Evolutionary conservation across 2,888 invertebrate species (phyloP).

Genomic region (Acanthosoma haemorrhoidale): DNA sequence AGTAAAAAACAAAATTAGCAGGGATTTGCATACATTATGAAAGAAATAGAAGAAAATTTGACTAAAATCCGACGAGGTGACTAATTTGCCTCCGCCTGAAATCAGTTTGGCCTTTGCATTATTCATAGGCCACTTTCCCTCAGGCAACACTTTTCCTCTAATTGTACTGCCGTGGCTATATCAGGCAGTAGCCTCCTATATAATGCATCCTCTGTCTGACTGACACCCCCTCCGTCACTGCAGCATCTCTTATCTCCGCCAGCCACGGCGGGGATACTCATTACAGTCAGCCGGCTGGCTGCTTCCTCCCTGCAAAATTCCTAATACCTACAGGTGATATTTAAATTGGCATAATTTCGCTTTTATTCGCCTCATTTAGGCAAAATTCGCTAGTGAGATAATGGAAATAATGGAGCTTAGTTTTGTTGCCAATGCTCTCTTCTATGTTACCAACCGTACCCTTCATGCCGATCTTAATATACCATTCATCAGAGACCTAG

Average conservation of each 20-base stretch:
- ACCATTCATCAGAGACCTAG: too few relatives aligned
- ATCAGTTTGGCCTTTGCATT: not conserved
- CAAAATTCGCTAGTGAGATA: too few relatives aligned
- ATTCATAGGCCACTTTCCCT: not conserved
- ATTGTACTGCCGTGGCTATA: not conserved
- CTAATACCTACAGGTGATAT: not conserved
- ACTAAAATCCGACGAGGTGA: not conserved
- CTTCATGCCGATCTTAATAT: too few relatives aligned
- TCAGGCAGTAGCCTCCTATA: not conserved
- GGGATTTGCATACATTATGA: not conserved
- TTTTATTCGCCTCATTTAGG: too few relatives aligned
- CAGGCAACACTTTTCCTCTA: not conserved
- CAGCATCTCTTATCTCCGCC: not conserved
- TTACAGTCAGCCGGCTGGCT: not conserved
- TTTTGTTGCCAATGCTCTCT: too few relatives aligned
- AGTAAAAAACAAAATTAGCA: too few relatives aligned
- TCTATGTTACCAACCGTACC: too few relatives aligned
- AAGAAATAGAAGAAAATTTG: not conserved
- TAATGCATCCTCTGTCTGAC: conserved; percentile 13
- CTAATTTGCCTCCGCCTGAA: conserved; percentile 6
- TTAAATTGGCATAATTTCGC: not conserved
- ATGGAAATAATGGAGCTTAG: too few relatives aligned
- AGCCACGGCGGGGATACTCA: not conserved
- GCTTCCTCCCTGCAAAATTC: not conserved
- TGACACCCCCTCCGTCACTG: not conserved